Base-by-base conservation (phyloP, 2,888 invertebrate genomes). In the Dioctria rufipes region DNA sequence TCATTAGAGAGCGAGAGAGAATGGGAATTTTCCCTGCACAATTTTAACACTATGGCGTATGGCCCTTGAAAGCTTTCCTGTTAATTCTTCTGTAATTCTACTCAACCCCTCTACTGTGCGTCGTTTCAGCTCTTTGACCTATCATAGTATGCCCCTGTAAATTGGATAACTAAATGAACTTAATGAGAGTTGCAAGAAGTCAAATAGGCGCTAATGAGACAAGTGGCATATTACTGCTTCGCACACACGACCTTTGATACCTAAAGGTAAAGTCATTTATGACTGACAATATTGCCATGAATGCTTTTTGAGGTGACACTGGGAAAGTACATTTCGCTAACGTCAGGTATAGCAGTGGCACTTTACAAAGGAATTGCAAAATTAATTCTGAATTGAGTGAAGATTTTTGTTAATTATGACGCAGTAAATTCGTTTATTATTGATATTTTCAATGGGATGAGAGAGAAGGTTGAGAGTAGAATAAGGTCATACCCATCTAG, bases 151-250 rank as follows among this genome's bases (percentile, higher is more conserved):
- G 42, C 25, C 4, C 67, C 9, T 25, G 37, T 25, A 71, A 71
- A 71, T 71, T 71, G 71, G 71, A 71, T 71, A 51, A 71, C 71
- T 54, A 71, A 71, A 71, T 71, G 71, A 71, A 71, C 71, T 54
- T 71, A 71, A 71, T 71, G 71, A 71, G 71, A 71, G 71, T 71
- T 71, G 54, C 49, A 71, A 51, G 71, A 54, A 71, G 54, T 71
- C 71, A 71, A 71, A 71, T 54, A 71, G 71, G 71, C 71, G 71
- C 71, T 71, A 71, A 69, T 69, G 69, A 51, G 69, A 69, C 69
- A 69, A 71, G 71, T 71, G 71, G 39, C 71, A 54, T 39, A 71
- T 54, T 71, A 71, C 51, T 71, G 51, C 71, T 51, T 37, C 39
- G 54, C 54, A 46, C n/a, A n/a, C 51, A 51, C 51, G 39, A n/a